Evolutionary conservation across 2,888 invertebrate genomes (phyloP).

Genomic region (Therioaphis trifolii): DNA sequence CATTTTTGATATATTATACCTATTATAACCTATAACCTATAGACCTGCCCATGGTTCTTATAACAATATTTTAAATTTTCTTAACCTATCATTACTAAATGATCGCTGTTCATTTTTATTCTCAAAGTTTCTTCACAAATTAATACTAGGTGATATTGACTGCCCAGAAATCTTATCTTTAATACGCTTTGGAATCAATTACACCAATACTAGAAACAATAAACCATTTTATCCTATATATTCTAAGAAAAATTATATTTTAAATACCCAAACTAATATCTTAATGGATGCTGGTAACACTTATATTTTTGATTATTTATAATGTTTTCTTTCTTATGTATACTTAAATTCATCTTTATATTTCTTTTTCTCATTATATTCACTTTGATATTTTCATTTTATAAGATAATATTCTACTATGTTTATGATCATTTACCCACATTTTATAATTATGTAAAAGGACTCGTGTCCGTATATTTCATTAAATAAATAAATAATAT

Average conservation of each 20-base stretch:
- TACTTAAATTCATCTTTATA: too few species aligned
- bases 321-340: too few species aligned
- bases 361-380: too few species aligned
- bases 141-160: background rate
- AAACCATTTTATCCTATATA: background rate
- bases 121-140: background rate
- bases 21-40: background rate
- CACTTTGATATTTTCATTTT: too few species aligned
- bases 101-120: background rate
- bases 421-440: too few species aligned
- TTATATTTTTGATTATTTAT: background rate
- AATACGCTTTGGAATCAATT: background rate
- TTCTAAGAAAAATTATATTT: background rate
- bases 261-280: background rate
- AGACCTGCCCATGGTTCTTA: background rate
- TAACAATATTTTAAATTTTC: background rate
- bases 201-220: background rate
- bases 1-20: background rate
- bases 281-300: background rate
- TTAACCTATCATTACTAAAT: background rate
- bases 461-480: too few species aligned
- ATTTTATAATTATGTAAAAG: too few species aligned
- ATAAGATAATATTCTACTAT: too few species aligned
- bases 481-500: too few species aligned
- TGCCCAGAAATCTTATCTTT: background rate